Percentiles rank a stretch among this genome's conserved stretches.
Conservation (phyloP, 2,888 invertebrate genomes). For the Neuroscelio doddi region DNA sequence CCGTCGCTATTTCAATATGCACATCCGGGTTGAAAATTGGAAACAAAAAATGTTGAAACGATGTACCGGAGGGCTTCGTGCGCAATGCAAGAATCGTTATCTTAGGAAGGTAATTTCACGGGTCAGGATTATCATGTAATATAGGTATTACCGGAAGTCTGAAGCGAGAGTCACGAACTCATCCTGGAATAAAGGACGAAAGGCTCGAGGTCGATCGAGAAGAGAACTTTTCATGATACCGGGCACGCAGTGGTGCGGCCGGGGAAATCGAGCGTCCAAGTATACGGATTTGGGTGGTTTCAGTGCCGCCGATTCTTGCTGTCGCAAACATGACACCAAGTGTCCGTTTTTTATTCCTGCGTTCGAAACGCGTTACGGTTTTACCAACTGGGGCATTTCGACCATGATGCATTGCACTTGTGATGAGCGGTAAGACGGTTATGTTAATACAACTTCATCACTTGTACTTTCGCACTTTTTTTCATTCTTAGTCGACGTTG, state of each 20-base stretch:
- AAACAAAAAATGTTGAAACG: no score
- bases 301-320: conserved; percentile 86
- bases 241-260: conserved; percentile 96
- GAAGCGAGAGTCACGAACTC: conserved; percentile 10
- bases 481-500: conserved; percentile 21
- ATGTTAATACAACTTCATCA: no score
- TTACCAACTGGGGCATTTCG: conserved; percentile 92
- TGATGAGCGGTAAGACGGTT: conserved; percentile 84
- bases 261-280: conserved; percentile 85
- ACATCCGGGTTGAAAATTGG: no score
- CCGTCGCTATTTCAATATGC: no score
- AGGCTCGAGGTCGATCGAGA: conserved; percentile 16
- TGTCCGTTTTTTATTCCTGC: conserved; percentile 90
- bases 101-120: conserved; percentile 26
- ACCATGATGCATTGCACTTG: conserved; percentile 94
- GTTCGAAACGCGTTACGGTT: conserved; percentile 86
- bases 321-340: conserved; percentile 88
- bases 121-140: conserved; percentile 30
- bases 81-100: conserved; percentile 1
- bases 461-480: conserved; percentile 40
- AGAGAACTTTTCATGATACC: conserved; percentile 84
- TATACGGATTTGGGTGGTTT: conserved; percentile 90
- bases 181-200: background rate
- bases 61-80: conserved; percentile 17
- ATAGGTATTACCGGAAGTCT: background rate